phyloP scores from a whole-genome alignment of 2,113 vertebrate genomes.

The Sisor rabdophorus region DNA sequence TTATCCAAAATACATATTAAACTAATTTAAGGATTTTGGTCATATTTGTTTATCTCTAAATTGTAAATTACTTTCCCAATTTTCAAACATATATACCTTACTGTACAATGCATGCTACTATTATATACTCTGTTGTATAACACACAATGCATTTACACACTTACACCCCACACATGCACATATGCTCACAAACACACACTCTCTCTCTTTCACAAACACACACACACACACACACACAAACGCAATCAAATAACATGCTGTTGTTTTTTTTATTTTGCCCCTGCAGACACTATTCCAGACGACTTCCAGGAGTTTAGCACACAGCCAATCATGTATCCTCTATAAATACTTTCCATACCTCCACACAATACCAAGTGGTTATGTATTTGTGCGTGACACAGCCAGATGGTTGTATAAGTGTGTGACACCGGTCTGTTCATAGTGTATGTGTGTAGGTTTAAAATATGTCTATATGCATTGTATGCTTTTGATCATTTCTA shows the following conservation, averaged over 20 bases:
- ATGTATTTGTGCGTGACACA: slow-evolving; percentile 30
- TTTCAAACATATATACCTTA: not conserved
- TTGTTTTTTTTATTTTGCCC: slow-evolving; percentile 29
- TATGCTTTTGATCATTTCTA: slow-evolving; percentile 33
- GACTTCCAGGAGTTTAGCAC: slow-evolving; percentile 74
- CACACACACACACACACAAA: not conserved
- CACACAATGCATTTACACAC: not conserved
- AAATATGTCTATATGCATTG: slow-evolving; percentile 42
- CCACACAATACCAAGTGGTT: not conserved
- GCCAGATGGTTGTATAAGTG: slow-evolving; percentile 12
- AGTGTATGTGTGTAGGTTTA: slow-evolving; percentile 33
- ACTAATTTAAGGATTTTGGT: not conserved
- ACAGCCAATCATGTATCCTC: slow-evolving; percentile 59
- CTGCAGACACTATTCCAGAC: slow-evolving; percentile 70
- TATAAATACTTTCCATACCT: slow-evolving; percentile 52
- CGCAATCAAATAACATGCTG: not conserved
- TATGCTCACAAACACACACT: not conserved
- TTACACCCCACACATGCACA: not conserved
- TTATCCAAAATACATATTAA: too few relatives aligned
- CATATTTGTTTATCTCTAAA: not conserved
- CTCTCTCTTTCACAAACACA: too few relatives aligned
- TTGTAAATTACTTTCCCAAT: not conserved
- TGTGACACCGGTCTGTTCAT: slow-evolving; percentile 36
- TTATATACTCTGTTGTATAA: not conserved
- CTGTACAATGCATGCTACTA: not conserved